These are phyloP conservation scores for Pachypeltis micranthus DNA, from an alignment of 1,140 invertebrate species.

Conservation along the genomic window DNA sequence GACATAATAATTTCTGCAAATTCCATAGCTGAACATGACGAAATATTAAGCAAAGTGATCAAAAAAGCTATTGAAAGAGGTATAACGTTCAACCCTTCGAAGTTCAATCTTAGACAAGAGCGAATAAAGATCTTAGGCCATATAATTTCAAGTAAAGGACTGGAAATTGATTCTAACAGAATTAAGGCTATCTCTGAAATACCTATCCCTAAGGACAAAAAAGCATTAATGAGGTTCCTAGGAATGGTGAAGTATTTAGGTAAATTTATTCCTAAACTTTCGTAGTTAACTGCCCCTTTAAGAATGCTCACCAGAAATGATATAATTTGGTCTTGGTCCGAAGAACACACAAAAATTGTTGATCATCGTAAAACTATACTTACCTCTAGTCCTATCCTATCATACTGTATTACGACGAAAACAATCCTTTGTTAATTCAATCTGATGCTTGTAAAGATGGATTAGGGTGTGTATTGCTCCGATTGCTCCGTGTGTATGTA, in stretches of 20 bases:
- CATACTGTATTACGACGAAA: slow-evolving; percentile 26
- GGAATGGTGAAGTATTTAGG: too few relatives aligned
- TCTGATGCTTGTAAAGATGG: too few relatives aligned
- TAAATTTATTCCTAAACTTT: too few relatives aligned
- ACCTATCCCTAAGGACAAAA: slow-evolving; percentile 29
- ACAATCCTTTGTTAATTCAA: slow-evolving; percentile 21
- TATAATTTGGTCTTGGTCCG: too few relatives aligned
- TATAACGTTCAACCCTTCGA: slow-evolving; percentile 24
- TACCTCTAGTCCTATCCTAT: slow-evolving; percentile 26
- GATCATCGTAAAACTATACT: slow-evolving; percentile 29
- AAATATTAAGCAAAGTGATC: slow-evolving; percentile 28
- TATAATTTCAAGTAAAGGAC: slow-evolving; percentile 29
- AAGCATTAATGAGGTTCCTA: slow-evolving; percentile 30
- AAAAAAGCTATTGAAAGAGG: background rate
- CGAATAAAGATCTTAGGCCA: slow-evolving; percentile 34
- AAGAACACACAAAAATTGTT: slow-evolving; percentile 30
- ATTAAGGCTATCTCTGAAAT: slow-evolving; percentile 33
- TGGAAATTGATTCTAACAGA: slow-evolving; percentile 33
- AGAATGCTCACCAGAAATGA: too few relatives aligned
- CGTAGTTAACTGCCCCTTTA: too few relatives aligned
- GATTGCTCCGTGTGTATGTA: slow-evolving; percentile 17
- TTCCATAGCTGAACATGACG: slow-evolving; percentile 25
- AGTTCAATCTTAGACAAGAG: slow-evolving; percentile 35
- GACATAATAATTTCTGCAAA: slow-evolving; percentile 30
- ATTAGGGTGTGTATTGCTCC: slow-evolving; percentile 25